These are phyloP conservation scores for Taenioides sp. DNA, from an alignment of 2,797 vertebrate genomes.

Conservation along the genomic window DNA sequence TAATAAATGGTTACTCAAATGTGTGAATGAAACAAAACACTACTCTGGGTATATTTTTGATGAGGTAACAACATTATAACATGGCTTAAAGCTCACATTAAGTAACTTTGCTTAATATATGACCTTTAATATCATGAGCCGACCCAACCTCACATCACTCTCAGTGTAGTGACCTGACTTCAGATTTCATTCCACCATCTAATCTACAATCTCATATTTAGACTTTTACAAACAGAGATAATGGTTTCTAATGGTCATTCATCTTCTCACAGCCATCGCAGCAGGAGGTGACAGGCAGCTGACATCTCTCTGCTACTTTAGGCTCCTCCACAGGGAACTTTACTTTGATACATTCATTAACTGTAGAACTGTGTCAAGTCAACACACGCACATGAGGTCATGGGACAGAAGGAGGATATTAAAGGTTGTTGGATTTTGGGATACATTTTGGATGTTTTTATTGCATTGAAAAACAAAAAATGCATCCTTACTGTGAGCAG, in stretches of 20 bases:
- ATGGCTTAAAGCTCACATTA: too few species aligned
- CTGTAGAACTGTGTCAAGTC: not conserved
- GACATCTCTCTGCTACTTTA: not conserved
- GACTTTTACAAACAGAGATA: not conserved
- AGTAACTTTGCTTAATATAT: too few species aligned
- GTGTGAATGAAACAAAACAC: too few species aligned
- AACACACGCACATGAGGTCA: not conserved
- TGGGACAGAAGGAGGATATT: not conserved
- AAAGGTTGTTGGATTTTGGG: not conserved
- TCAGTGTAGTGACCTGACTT: constrained; percentile 41
- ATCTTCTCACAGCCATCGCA: not conserved
- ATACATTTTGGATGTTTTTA: too few species aligned
- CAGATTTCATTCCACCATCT: not conserved
- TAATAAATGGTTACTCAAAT: too few species aligned
- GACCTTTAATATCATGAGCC: too few species aligned
- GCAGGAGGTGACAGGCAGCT: not conserved
- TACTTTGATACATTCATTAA: not conserved
- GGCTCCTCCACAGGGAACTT: not conserved
- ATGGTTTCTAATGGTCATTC: not conserved
- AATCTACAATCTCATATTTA: not conserved
- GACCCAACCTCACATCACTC: not conserved
- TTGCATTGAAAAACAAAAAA: too few species aligned
- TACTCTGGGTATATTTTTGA: too few species aligned
- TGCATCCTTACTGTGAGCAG: too few species aligned
- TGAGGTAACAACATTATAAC: too few species aligned